A percentile compares a stretch with the other conserved stretches of the same genome.
Evolutionary conservation across 2,888 invertebrate species (phyloP).

Genomic region (Drosophila vallismaia): DNA sequence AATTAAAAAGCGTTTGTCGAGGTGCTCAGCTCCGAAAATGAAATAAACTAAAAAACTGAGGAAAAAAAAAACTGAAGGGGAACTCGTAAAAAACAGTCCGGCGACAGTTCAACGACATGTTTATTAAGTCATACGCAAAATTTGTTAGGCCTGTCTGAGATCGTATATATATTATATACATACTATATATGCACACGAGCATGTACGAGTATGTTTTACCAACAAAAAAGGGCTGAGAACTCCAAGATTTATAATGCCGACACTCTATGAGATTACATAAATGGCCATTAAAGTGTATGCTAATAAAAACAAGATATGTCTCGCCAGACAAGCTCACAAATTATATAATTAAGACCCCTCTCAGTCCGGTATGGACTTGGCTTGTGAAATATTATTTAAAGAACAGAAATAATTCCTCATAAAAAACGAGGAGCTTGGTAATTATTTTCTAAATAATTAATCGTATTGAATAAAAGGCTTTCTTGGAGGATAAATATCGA

Average conservation of each 20-base stretch:
- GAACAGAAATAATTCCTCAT: too few species aligned
- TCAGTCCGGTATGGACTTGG: background rate
- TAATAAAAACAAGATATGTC: slow-evolving; percentile 50
- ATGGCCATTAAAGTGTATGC: slow-evolving; percentile 72
- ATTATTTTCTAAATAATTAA: too few species aligned
- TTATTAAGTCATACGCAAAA: slow-evolving; percentile 78
- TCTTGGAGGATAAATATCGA: background rate
- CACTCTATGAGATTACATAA: slow-evolving; percentile 75
- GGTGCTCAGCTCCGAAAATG: slow-evolving; percentile 62
- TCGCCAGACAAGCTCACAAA: slow-evolving; percentile 47
- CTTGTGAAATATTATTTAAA: slow-evolving; percentile 19
- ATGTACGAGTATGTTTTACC: background rate
- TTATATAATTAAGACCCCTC: slow-evolving; percentile 65
- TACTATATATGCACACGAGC: background rate
- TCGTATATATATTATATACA: slow-evolving; percentile 15
- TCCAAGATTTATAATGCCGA: slow-evolving; percentile 61
- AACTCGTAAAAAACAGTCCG: slow-evolving; percentile 27
- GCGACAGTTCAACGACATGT: slow-evolving; percentile 78
- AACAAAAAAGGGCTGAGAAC: slow-evolving; percentile 37
- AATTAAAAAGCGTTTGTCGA: slow-evolving; percentile 73
- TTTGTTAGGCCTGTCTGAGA: slow-evolving; percentile 35
- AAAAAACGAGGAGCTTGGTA: too few species aligned
- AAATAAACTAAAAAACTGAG: slow-evolving; percentile 29
- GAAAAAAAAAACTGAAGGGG: background rate
- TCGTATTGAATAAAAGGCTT: background rate